phyloP scores from a whole-genome alignment of 2,113 vertebrate species.

The Rhabdomys dilectus region DNA sequence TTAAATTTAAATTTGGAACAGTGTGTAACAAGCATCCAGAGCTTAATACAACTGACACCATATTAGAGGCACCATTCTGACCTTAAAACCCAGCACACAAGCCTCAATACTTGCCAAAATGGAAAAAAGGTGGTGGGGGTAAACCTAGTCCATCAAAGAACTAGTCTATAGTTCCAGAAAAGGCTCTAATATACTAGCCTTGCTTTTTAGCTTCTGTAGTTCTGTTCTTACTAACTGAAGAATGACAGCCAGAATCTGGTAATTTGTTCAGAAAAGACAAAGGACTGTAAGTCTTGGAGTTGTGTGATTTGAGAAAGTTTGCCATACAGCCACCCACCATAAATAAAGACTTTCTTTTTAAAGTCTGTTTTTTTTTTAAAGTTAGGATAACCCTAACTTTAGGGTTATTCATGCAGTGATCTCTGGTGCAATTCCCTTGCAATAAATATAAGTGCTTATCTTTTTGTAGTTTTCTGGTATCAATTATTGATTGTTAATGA shows the following conservation, averaged over 20 bases:
- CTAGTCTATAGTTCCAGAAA: neutral
- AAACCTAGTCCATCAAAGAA: neutral
- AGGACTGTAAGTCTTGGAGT: neutral
- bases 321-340: neutral
- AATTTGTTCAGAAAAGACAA: neutral
- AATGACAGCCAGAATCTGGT: neutral
- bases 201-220: neutral
- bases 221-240: neutral
- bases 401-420: neutral
- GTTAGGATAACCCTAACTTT: no score
- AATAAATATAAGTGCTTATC: neutral
- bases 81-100: neutral
- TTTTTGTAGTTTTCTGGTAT: constrained; percentile 37
- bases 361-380: no score
- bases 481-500: constrained; percentile 31
- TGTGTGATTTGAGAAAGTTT: neutral
- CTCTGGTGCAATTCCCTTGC: neutral
- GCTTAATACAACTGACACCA: neutral
- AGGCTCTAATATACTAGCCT: neutral
- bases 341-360: neutral
- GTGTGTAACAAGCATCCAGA: neutral
- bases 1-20: neutral
- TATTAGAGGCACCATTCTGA: neutral
- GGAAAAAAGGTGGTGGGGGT: no score
- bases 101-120: neutral